Conservation (phyloP, 2,888 invertebrate species). For the Ganaspis brasiliensis region DNA sequence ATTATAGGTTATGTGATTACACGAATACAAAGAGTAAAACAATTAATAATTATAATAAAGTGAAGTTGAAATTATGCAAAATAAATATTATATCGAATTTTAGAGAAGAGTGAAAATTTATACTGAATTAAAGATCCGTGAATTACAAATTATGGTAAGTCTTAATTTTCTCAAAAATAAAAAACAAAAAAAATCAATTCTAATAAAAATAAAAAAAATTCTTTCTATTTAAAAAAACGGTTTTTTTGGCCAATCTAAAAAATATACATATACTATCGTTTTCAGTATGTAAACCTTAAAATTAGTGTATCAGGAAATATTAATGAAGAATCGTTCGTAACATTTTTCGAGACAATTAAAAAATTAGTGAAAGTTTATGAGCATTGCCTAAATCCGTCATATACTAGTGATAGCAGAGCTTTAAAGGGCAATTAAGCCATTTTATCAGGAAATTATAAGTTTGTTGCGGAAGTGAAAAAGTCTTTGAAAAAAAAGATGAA, state of each 20-base stretch:
- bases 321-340: slow-evolving; percentile 13
- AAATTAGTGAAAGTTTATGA: slow-evolving; percentile 37
- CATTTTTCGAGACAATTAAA: slow-evolving; percentile 25
- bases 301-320: slow-evolving; percentile 1
- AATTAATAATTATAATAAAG: too few species aligned
- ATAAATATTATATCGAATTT: too few species aligned
- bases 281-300: slow-evolving; percentile 20
- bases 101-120: too few species aligned
- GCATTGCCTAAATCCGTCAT: slow-evolving; percentile 43
- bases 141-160: too few species aligned
- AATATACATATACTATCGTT: slow-evolving; percentile 18
- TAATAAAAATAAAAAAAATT: background rate
- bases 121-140: too few species aligned
- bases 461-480: slow-evolving; percentile 36
- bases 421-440: slow-evolving; percentile 29
- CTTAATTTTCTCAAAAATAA: too few species aligned
- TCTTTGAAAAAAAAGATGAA: slow-evolving; percentile 10
- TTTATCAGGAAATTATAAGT: slow-evolving; percentile 23
- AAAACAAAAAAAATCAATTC: too few species aligned
- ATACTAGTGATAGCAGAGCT: slow-evolving; percentile 38
- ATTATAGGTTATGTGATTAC: too few species aligned
- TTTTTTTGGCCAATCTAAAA: slow-evolving; percentile 9
- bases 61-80: too few species aligned
- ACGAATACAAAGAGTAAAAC: too few species aligned
- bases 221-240: background rate